These are phyloP conservation scores for Austrofundulus limnaeus DNA, from an alignment of 2,113 vertebrate genomes.

Conservation along the genomic window DNA sequence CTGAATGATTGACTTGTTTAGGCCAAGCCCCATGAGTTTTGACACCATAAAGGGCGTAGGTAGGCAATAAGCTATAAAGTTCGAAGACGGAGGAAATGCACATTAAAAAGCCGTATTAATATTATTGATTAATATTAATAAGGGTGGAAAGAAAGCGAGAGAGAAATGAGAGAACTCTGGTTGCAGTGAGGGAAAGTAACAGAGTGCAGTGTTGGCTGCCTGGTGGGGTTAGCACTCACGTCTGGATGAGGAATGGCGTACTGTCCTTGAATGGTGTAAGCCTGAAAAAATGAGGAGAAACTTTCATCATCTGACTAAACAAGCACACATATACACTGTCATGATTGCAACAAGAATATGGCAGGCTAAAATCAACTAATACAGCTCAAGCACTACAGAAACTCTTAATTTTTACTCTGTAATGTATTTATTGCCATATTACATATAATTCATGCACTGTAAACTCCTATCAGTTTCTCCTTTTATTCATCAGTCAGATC, in stretches of 20 bases:
- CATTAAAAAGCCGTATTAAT: constrained; percentile 81
- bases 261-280: constrained; percentile 99
- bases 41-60: constrained; percentile 37
- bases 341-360: background rate
- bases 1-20: constrained; percentile 21
- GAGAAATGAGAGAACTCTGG: constrained; percentile 11
- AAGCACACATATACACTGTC: background rate
- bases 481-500: constrained; percentile 66
- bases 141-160: constrained; percentile 60
- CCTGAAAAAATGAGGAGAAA: constrained; percentile 78
- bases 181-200: constrained; percentile 34
- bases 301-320: background rate
- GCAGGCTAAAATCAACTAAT: constrained; percentile 3
- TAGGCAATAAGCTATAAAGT: constrained; percentile 52
- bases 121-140: constrained; percentile 96
- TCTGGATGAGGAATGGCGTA: constrained; percentile 97
- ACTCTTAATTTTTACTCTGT: background rate
- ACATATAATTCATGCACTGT: constrained; percentile 42
- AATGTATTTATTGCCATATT: background rate
- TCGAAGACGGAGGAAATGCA: constrained; percentile 57
- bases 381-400: background rate
- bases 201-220: constrained; percentile 35
- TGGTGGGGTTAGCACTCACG: constrained; percentile 85
- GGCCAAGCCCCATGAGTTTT: constrained; percentile 63
- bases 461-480: constrained; percentile 33